Evolutionary conservation across 1,140 invertebrate species (phyloP), one percentile per base, ranked within the genome.

Genomic region (Apis dorsata): DNA sequence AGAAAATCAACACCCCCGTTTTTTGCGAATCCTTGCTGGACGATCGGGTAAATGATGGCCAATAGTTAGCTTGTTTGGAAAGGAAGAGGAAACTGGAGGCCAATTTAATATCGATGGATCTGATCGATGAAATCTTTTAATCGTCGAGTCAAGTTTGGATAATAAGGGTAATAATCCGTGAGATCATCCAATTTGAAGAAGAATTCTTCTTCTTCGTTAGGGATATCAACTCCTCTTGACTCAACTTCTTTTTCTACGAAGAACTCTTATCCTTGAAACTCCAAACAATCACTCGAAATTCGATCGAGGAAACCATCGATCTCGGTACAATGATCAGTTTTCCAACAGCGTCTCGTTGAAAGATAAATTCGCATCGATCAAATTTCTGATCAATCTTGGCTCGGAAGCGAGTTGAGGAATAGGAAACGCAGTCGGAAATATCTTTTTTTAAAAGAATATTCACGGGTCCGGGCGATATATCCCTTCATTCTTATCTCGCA

Each of bases 401-500:
- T 11, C n/a, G 28, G 3, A 11, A 15, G 34, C 2, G 5, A 24
- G 0, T 13, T 10, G 7, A 44, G 44, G 53, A 57, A 28, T n/a
- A 44, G 12, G 13, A n/a, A 72, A 60, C 21, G 55, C 69, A 24
- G 12, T 44, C 49, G 2, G 15, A 79, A 51, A 49, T 55, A 79
- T 78, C 81, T 49, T 79, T 78, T 44, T 57, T 62, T 44, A n/a
- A 28, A 7, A 34, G 51, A 44, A n/a, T 83, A 69, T 73, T 62
- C 77, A 72, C 8, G 57, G 21, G 59, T 44, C 62, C 63, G 66
- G 21, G 72, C 68, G 69, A 73, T 86, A 81, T 87, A 86, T 89
- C 81, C 81, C 63, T n/a, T 71, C 60, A 62, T 79, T 74, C 85
- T 90, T 90, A 89, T 89, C 86, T 80, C 70, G 62, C 62, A 70